These are phyloP conservation scores for Heloderma charlesbogerti DNA, from an alignment of 2,113 vertebrate species.

Conservation along the genomic window DNA sequence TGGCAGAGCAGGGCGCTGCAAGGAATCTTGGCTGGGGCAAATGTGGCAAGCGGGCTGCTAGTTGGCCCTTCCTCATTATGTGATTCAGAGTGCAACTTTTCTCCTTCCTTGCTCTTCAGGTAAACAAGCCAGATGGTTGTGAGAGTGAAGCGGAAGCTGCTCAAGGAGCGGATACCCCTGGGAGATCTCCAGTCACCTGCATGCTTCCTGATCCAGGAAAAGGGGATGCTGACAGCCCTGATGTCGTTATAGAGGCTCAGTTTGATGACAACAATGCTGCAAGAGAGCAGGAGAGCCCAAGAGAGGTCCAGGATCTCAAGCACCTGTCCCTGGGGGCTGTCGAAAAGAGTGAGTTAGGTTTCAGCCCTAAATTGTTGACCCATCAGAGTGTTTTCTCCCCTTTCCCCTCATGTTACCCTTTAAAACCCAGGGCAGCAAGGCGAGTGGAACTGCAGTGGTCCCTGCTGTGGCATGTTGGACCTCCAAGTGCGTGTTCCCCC, in stretches of 20 bases:
- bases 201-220: slow-evolving; percentile 42
- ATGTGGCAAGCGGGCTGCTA: slow-evolving; percentile 47
- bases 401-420: neutral
- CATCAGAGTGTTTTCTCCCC: too few relatives aligned
- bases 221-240: slow-evolving; percentile 64
- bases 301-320: slow-evolving; percentile 50
- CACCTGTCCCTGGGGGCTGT: slow-evolving; percentile 59
- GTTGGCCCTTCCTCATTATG: slow-evolving; percentile 28
- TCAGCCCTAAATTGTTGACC: neutral
- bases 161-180: slow-evolving; percentile 70
- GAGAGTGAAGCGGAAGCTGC: slow-evolving; percentile 81
- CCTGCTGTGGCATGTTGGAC: too few relatives aligned
- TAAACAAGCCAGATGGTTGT: slow-evolving; percentile 82
- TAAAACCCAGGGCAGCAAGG: slow-evolving; percentile 40
- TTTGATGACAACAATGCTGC: slow-evolving; percentile 77
- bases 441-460: neutral
- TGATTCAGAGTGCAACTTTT: slow-evolving; percentile 56
- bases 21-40: neutral
- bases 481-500: neutral
- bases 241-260: slow-evolving; percentile 82
- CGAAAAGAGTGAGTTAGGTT: slow-evolving; percentile 75
- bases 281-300: slow-evolving; percentile 57
- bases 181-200: slow-evolving; percentile 53
- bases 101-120: slow-evolving; percentile 73
- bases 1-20: too few relatives aligned